These are phyloP conservation scores for Symphodus melops DNA, from an alignment of 2,113 vertebrate species.

Conservation along the genomic window DNA sequence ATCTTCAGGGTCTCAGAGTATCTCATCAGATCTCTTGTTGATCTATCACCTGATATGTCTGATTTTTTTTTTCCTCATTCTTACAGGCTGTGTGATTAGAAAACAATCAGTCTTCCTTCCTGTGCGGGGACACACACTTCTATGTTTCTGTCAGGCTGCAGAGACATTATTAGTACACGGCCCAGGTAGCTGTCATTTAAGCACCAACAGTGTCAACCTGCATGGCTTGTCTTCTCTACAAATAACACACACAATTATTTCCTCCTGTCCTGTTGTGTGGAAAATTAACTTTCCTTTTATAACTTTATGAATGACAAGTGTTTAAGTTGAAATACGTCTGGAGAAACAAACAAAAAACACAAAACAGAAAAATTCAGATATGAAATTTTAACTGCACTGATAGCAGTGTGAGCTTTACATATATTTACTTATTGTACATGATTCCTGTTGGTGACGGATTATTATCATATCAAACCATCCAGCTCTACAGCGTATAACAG, in stretches of 20 bases:
- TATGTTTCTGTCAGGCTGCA: conserved; percentile 21
- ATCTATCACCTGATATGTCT: conserved; percentile 10
- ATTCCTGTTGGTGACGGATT: too few relatives aligned
- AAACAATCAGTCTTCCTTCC: conserved; percentile 21
- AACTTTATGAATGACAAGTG: conserved; percentile 41
- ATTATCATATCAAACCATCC: conserved; percentile 24
- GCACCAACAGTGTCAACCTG: background rate
- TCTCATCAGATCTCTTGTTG: background rate
- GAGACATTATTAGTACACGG: conserved; percentile 35
- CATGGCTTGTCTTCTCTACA: conserved; percentile 21
- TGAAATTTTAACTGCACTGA: too few relatives aligned
- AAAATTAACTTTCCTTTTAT: conserved; percentile 47
- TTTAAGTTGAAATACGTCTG: conserved; percentile 53
- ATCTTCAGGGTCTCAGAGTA: conserved; percentile 5
- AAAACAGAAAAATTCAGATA: too few relatives aligned
- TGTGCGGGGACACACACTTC: conserved; percentile 4
- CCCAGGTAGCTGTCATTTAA: conserved; percentile 15
- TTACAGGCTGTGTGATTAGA: conserved; percentile 12
- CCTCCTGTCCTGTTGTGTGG: conserved; percentile 33
- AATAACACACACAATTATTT: conserved; percentile 47
- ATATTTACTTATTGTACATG: too few relatives aligned
- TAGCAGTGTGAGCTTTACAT: too few relatives aligned
- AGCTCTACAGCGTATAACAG: conserved; percentile 49
- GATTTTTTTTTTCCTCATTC: too few relatives aligned
- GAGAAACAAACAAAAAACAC: conserved; percentile 49